Conservation (phyloP, 2,888 invertebrate species). For the Orthosia gracilis region DNA sequence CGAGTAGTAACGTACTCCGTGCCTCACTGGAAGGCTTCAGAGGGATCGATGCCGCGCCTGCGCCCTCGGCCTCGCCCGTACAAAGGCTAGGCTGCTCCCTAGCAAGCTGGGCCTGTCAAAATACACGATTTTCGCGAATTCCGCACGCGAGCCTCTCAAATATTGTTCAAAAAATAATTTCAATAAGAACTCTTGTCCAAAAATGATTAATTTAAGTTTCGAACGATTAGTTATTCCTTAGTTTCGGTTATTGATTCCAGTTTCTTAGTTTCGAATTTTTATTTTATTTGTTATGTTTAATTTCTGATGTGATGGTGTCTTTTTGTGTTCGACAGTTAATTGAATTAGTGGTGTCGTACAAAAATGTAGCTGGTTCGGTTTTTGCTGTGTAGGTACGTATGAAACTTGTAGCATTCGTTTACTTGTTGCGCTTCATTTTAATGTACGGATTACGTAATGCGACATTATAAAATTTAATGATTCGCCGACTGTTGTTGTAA, state of each 20-base stretch:
- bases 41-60: constrained; percentile 87
- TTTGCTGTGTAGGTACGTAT: constrained; percentile 73
- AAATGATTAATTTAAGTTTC: constrained; percentile 50
- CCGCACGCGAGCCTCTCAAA: constrained; percentile 69
- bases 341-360: constrained; percentile 72
- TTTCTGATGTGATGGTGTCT: constrained; percentile 72
- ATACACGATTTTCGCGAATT: constrained; percentile 79
- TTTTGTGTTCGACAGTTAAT: constrained; percentile 73
- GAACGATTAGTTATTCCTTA: constrained; percentile 27
- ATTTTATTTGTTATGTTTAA: constrained; percentile 66
- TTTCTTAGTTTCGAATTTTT: constrained; percentile 52
- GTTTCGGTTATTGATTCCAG: constrained; percentile 45
- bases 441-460: constrained; percentile 83
- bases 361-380: constrained; percentile 82
- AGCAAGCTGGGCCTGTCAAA: constrained; percentile 84
- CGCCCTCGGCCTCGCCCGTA: constrained; percentile 79
- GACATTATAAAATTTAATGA: constrained; percentile 73
- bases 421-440: constrained; percentile 86
- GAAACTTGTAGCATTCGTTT: constrained; percentile 80
- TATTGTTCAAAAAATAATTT: constrained; percentile 50
- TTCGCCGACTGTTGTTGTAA: constrained; percentile 45
- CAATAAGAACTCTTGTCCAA: constrained; percentile 14
- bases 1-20: constrained; percentile 58
- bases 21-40: constrained; percentile 74
- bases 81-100: constrained; percentile 85